Conservation (phyloP, 1,140 invertebrate genomes). For the Drosophila ficusphila region DNA sequence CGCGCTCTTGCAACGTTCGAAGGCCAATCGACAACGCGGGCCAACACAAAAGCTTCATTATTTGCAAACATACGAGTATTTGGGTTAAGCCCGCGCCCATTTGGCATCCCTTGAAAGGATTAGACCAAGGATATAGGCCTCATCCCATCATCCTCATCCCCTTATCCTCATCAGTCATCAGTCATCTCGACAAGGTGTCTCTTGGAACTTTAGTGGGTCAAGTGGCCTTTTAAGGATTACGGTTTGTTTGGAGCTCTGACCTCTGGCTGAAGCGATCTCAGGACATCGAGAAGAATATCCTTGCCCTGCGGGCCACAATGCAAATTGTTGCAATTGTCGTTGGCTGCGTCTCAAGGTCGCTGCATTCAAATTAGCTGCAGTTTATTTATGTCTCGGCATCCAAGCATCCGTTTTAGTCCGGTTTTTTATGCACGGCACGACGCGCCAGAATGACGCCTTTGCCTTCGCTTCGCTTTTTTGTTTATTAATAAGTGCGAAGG, state of each 20-base stretch:
- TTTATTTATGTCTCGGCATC: conserved; percentile 44
- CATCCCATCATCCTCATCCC: conserved; percentile 19
- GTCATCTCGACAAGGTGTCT: conserved; percentile 14
- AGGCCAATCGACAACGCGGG: conserved; percentile 26
- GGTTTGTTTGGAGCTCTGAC: conserved; percentile 13
- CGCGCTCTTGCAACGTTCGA: conserved; percentile 47
- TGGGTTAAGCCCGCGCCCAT: conserved; percentile 37
- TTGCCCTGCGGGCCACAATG: conserved; percentile 8
- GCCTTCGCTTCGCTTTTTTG: conserved; percentile 4
- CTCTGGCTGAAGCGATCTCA: conserved; percentile 15
- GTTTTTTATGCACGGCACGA: conserved; percentile 21
- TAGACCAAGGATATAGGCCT: conserved; percentile 33
- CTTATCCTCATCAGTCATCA: no score
- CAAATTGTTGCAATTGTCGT: conserved; percentile 41
- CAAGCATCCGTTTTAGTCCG: conserved; percentile 17
- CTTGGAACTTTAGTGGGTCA: conserved; percentile 43
- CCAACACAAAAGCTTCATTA: conserved; percentile 46
- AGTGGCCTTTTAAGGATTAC: conserved; percentile 20
- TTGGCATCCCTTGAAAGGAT: conserved; percentile 34
- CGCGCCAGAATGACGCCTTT: conserved; percentile 17
- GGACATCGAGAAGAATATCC: conserved; percentile 23
- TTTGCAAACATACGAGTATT: conserved; percentile 46
- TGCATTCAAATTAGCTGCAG: conserved; percentile 48
- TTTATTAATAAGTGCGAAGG: conserved; percentile 39
- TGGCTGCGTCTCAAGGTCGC: conserved; percentile 11